Percentiles rank a stretch among this genome's conserved stretches.
phyloP scores from a whole-genome alignment of 2,113 vertebrate species.

The Xiphophorus hellerii region DNA sequence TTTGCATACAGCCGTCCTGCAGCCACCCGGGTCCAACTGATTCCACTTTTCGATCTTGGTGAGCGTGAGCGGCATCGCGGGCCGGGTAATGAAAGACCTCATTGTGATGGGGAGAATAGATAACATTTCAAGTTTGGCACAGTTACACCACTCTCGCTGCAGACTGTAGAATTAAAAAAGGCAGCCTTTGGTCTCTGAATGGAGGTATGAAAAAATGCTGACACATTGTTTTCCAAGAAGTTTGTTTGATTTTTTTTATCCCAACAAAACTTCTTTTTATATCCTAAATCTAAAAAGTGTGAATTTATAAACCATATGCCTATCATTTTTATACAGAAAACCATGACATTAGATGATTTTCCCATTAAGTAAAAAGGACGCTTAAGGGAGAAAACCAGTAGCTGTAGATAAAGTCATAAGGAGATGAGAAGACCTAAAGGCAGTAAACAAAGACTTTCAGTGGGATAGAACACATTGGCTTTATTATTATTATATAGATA shows the following conservation, averaged over 20 bases:
- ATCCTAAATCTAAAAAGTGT: not conserved
- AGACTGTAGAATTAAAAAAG: not conserved
- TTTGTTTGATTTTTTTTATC: not conserved
- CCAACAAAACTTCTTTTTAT: not conserved
- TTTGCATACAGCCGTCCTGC: constrained; percentile 39
- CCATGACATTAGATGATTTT: constrained; percentile 15
- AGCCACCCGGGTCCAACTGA: constrained; percentile 25
- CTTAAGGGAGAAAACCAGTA: constrained; percentile 21
- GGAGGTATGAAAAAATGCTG: constrained; percentile 1
- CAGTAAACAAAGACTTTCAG: constrained; percentile 16
- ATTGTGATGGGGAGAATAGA: constrained; percentile 21
- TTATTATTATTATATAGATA: constrained; percentile 34
- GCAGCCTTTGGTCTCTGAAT: constrained; percentile 14
- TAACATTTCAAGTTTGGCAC: constrained; percentile 28
- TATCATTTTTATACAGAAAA: constrained; percentile 4
- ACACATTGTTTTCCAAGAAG: not conserved
- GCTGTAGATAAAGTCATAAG: not conserved
- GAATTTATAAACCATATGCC: not conserved
- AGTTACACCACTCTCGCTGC: not conserved
- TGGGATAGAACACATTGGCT: constrained; percentile 9
- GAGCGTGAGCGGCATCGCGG: constrained; percentile 4
- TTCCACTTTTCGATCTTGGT: constrained; percentile 17
- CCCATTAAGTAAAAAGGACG: constrained; percentile 5
- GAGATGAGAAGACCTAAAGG: constrained; percentile 21
- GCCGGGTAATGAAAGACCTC: constrained; percentile 16